phyloP scores from a whole-genome alignment of 2,888 invertebrate genomes.

The Agonopterix heracliana region DNA sequence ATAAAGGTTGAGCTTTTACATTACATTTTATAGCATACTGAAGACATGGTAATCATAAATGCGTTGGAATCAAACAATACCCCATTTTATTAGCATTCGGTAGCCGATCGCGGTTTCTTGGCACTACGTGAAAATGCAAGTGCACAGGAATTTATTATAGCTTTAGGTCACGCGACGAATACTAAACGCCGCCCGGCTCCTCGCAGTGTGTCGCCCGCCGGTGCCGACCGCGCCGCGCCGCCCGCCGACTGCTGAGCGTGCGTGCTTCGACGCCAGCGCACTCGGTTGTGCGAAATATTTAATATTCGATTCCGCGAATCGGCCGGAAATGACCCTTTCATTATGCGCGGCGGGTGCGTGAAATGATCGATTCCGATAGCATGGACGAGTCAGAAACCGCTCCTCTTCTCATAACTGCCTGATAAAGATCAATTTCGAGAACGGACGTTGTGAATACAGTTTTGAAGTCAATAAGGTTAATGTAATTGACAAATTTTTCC shows the following conservation, averaged over 20 bases:
- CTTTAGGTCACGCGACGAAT: slow-evolving; percentile 56
- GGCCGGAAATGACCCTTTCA: slow-evolving; percentile 64
- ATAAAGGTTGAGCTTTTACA: too few species aligned
- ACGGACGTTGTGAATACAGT: slow-evolving; percentile 2
- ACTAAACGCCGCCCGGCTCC: slow-evolving; percentile 28
- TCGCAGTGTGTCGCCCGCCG: slow-evolving; percentile 30
- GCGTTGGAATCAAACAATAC: slow-evolving; percentile 35
- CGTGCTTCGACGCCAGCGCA: slow-evolving; percentile 11
- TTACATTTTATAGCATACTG: neutral
- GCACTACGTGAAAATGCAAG: slow-evolving; percentile 71
- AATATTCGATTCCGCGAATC: slow-evolving; percentile 57
- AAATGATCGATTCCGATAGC: slow-evolving; percentile 57
- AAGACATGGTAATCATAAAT: slow-evolving; percentile 13
- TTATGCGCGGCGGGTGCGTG: slow-evolving; percentile 62
- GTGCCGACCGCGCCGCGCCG: slow-evolving; percentile 34
- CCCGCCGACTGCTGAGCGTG: slow-evolving; percentile 37
- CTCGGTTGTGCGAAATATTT: slow-evolving; percentile 37
- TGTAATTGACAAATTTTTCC: slow-evolving; percentile 4
- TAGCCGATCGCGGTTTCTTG: slow-evolving; percentile 60
- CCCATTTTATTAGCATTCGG: slow-evolving; percentile 57
- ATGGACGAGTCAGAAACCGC: slow-evolving; percentile 24
- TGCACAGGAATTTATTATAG: slow-evolving; percentile 72
- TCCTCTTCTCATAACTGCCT: slow-evolving; percentile 39
- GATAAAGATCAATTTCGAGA: slow-evolving; percentile 41
- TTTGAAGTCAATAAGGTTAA: slow-evolving; percentile 5